phyloP scores from a whole-genome alignment of 2,797 vertebrate species.

The Tympanoctomys barrerae region DNA sequence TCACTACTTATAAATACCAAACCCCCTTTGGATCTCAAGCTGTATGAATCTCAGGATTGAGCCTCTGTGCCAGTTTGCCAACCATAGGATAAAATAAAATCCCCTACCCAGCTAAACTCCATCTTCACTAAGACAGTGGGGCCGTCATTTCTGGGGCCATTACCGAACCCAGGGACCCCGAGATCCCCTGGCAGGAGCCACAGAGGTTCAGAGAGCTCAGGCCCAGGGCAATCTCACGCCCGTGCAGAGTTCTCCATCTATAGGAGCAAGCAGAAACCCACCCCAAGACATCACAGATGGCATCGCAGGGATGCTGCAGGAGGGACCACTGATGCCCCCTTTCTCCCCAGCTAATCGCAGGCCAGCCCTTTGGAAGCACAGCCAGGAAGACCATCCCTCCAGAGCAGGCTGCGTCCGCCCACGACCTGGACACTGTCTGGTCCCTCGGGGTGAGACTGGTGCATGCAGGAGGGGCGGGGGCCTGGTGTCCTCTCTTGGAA shows the following conservation, averaged over 20 bases:
- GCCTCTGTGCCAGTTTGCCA: background rate
- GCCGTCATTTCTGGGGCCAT: background rate
- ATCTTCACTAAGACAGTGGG: background rate
- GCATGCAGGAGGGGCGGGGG: rapidly evolving
- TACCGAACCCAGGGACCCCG: background rate
- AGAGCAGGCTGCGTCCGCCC: slow-evolving; percentile 93
- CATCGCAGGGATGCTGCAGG: too few species aligned
- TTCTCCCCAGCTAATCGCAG: slow-evolving; percentile 93
- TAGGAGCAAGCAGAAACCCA: background rate
- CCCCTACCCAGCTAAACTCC: background rate
- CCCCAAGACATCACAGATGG: rapidly evolving
- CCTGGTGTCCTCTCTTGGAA: background rate
- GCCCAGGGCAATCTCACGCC: background rate
- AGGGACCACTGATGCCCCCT: background rate
- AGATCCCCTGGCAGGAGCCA: background rate
- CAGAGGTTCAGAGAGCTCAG: background rate
- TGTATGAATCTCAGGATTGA: background rate
- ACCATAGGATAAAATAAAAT: background rate
- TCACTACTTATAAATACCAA: background rate
- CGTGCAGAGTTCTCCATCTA: rapidly evolving
- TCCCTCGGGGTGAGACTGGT: slow-evolving; percentile 95
- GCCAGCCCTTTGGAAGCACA: slow-evolving; percentile 95
- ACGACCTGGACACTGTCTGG: slow-evolving; percentile 99
- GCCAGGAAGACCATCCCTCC: slow-evolving; percentile 96
- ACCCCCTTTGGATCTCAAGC: background rate